Percentiles rank a stretch among this genome's conserved stretches.
Evolutionary conservation across 2,113 vertebrate species (phyloP).

Genomic region (Halcyon senegalensis): DNA sequence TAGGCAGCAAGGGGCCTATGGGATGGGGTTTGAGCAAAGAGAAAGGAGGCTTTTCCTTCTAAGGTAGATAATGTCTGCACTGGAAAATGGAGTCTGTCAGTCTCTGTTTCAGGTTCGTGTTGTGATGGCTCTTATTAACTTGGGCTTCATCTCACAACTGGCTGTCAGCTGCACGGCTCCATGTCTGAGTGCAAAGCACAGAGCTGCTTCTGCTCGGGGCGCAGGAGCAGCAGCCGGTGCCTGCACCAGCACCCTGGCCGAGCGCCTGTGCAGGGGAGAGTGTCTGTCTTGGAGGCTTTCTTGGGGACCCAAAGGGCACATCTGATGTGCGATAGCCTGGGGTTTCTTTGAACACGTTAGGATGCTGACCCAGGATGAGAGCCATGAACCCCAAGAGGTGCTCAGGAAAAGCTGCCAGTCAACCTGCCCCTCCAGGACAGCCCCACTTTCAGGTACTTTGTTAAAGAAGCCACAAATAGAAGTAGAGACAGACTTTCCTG

Average conservation of each 20-base stretch:
- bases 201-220: background rate
- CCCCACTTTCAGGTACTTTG: background rate
- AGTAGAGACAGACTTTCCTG: background rate
- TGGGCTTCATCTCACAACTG: background rate
- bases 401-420: background rate
- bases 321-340: background rate
- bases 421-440: background rate
- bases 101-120: background rate
- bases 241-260: fast-evolving
- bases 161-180: background rate
- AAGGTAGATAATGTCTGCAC: background rate
- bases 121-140: background rate
- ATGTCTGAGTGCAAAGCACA: background rate
- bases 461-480: background rate
- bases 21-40: background rate
- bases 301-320: background rate
- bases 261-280: fast-evolving
- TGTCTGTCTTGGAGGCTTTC: background rate
- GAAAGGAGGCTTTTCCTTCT: background rate
- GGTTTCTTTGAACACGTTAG: background rate
- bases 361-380: background rate
- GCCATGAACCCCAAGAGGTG: background rate
- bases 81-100: background rate
- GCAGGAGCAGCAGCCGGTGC: fast-evolving
- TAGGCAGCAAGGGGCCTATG: background rate